Conservation (phyloP, 2,888 invertebrate genomes). For the Candidula unifasciata region DNA sequence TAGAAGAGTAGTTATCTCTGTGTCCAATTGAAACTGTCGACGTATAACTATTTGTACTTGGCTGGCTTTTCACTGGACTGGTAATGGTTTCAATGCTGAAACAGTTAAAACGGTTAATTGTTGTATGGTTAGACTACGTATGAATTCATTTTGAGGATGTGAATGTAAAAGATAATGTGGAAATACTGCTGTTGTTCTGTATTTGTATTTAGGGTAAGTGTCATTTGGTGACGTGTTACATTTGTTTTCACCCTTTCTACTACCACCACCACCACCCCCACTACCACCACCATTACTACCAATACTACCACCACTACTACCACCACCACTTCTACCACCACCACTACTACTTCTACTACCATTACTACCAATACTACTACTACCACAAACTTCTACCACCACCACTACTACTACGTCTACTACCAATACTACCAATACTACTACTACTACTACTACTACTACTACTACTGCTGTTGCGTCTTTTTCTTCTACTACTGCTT, state of each 20-base stretch:
- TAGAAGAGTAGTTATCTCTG: too few species aligned
- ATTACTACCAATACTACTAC: constrained; percentile 20
- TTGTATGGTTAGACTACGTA: too few species aligned
- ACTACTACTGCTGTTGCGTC: neutral
- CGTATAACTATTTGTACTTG: too few species aligned
- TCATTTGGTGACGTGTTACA: neutral
- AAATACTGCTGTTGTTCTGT: too few species aligned
- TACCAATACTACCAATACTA: neutral
- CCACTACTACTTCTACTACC: constrained; percentile 11
- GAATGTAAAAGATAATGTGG: too few species aligned
- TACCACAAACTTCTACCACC: neutral
- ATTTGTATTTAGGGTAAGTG: too few species aligned
- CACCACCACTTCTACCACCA: constrained; percentile 3
- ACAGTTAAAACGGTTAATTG: too few species aligned
- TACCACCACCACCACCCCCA: neutral
- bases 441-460: neutral
- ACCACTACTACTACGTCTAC: neutral
- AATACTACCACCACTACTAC: constrained; percentile 13
- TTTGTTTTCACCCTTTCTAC: neutral
- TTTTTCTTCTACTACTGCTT: neutral
- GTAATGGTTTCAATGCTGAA: too few species aligned
- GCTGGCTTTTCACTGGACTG: too few species aligned
- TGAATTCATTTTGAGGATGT: too few species aligned
- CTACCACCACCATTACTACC: constrained; percentile 15
- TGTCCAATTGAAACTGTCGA: too few species aligned